Evolutionary conservation across 2,113 vertebrate species (phyloP).

Genomic region (Eidolon helvum): DNA sequence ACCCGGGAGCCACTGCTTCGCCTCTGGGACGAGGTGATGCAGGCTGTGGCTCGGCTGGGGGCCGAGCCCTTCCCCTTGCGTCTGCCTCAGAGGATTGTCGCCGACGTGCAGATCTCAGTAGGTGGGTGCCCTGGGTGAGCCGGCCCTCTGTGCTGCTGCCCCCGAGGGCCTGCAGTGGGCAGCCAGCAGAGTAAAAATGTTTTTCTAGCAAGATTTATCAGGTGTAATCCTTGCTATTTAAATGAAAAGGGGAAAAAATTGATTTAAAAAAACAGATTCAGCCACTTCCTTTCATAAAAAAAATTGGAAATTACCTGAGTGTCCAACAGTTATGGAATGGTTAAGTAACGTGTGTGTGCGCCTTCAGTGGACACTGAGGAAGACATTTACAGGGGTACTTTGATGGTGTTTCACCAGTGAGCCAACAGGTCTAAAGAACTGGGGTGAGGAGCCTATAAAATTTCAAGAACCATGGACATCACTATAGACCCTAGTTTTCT

Average conservation of each 20-base stretch:
- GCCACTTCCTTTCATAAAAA: not conserved
- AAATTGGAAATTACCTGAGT: not conserved
- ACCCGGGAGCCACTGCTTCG: slow-evolving; percentile 82
- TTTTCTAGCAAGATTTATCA: not conserved
- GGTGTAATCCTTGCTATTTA: not conserved
- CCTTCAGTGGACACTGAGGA: not conserved
- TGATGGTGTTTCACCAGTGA: not conserved
- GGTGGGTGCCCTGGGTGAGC: slow-evolving; percentile 72
- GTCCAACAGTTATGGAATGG: no score
- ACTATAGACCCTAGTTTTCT: not conserved
- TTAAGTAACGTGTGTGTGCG: not conserved
- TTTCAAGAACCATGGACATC: not conserved
- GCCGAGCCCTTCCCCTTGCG: slow-evolving; percentile 81
- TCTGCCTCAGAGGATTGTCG: slow-evolving; percentile 88
- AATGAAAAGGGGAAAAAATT: not conserved
- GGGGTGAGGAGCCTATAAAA: not conserved
- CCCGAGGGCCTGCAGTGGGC: accelerated
- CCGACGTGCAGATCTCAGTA: slow-evolving; percentile 87
- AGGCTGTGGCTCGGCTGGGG: slow-evolving; percentile 84
- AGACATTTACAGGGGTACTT: not conserved
- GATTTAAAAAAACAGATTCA: not conserved
- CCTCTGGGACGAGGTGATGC: slow-evolving; percentile 86
- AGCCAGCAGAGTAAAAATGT: not conserved
- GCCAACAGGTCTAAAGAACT: not conserved
- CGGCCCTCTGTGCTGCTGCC: not conserved